Conservation (phyloP, 2,888 invertebrate species). For the Caenorhabditis japonica region DNA sequence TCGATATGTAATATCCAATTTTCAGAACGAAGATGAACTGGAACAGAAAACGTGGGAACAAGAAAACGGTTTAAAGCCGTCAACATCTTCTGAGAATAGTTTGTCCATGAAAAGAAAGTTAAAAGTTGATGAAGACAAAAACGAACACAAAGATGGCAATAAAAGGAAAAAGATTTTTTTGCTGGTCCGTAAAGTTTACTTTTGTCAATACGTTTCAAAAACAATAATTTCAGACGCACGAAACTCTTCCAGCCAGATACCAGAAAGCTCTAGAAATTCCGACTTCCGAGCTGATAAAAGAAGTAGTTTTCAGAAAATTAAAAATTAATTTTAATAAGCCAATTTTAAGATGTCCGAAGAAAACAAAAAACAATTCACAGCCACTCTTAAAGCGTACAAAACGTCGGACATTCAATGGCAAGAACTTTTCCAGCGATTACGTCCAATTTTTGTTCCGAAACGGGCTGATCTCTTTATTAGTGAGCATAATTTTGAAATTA, state of each 20-base stretch:
- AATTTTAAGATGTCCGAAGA: slow-evolving; percentile 28
- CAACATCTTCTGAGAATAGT: neutral
- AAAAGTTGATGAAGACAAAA: slow-evolving; percentile 4
- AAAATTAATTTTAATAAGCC: neutral
- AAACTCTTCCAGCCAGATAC: slow-evolving; percentile 21
- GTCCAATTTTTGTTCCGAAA: slow-evolving; percentile 20
- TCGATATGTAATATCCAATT: neutral
- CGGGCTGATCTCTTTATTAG: slow-evolving; percentile 26
- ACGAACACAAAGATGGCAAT: slow-evolving; percentile 2
- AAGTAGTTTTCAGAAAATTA: neutral
- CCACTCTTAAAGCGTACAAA: slow-evolving; percentile 39
- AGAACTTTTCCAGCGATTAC: slow-evolving; percentile 32
- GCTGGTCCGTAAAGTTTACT: slow-evolving; percentile 3
- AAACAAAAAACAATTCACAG: slow-evolving; percentile 35
- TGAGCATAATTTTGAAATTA: neutral
- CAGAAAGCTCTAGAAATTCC: slow-evolving; percentile 28
- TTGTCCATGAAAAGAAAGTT: slow-evolving; percentile 5
- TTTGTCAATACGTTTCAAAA: neutral
- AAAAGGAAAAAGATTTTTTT: slow-evolving; percentile 29
- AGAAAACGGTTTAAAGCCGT: slow-evolving; percentile 9
- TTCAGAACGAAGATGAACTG: slow-evolving; percentile 46
- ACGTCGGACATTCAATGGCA: slow-evolving; percentile 18
- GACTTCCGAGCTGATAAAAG: slow-evolving; percentile 24
- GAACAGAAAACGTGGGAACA: slow-evolving; percentile 19
- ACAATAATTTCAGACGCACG: slow-evolving; percentile 12